These are phyloP conservation scores for Ditula angustiorana DNA, from an alignment of 2,888 invertebrate species.

Conservation along the genomic window DNA sequence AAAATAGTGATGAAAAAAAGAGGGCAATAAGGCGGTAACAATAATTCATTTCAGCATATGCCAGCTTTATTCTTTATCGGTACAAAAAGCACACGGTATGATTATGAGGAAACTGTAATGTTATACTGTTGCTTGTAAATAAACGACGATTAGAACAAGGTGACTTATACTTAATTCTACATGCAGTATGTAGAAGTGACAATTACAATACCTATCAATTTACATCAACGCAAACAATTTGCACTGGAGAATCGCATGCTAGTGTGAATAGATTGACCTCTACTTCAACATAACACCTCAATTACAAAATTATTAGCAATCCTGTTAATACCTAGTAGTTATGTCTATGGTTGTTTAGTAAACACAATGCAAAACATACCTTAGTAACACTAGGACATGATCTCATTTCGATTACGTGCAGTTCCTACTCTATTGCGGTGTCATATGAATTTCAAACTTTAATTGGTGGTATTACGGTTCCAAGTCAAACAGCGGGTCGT, in stretches of 20 bases:
- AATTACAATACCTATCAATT: constrained; percentile 16
- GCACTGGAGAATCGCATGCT: constrained; percentile 7
- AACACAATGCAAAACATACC: neutral
- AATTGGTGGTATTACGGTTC: neutral
- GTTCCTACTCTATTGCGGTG: neutral
- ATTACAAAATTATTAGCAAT: constrained; percentile 15
- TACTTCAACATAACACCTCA: constrained; percentile 22
- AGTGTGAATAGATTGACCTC: constrained; percentile 31
- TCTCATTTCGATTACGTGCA: neutral
- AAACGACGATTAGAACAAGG: neutral
- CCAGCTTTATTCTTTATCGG: too few species aligned
- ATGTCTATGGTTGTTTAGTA: neutral
- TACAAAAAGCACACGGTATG: neutral
- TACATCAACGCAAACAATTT: constrained; percentile 15
- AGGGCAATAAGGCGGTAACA: too few species aligned
- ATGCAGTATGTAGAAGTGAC: constrained; percentile 53
- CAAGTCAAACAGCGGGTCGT: neutral
- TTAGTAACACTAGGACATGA: neutral
- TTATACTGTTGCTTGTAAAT: neutral
- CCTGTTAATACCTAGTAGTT: neutral
- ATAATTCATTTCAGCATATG: too few species aligned
- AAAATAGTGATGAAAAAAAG: too few species aligned
- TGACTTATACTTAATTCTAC: neutral
- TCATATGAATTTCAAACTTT: neutral
- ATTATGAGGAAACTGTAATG: too few species aligned